Conservation (phyloP, 2,888 invertebrate species). For the Matsumyia berberina region DNA sequence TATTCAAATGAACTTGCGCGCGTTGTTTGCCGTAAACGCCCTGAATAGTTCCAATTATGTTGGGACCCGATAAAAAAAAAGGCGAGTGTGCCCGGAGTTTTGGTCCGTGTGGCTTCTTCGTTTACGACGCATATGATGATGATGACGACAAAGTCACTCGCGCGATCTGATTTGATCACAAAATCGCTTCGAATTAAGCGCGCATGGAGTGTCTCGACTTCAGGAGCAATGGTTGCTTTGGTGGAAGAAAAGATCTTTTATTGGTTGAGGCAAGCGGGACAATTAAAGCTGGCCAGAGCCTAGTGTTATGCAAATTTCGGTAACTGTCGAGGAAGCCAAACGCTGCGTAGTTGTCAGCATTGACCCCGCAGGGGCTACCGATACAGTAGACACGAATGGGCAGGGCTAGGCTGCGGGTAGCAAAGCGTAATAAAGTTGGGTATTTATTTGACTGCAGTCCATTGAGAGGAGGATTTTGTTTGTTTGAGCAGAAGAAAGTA, state of each 20-base stretch:
- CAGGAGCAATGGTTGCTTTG: constrained; percentile 37
- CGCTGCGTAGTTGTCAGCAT: constrained; percentile 59
- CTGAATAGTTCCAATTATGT: constrained; percentile 72
- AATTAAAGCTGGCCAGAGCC: constrained; percentile 54
- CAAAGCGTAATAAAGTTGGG: constrained; percentile 53
- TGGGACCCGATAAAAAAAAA: constrained; percentile 45
- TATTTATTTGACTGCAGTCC: constrained; percentile 57
- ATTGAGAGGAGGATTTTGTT: constrained; percentile 38
- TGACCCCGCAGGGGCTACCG: constrained; percentile 42
- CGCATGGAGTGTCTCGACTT: constrained; percentile 36
- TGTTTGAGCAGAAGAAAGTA: constrained; percentile 6
- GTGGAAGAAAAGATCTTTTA: constrained; percentile 39
- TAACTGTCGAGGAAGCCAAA: constrained; percentile 23
- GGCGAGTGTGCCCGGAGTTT: neutral
- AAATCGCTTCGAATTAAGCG: constrained; percentile 42
- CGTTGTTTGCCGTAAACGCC: constrained; percentile 59
- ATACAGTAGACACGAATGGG: constrained; percentile 51
- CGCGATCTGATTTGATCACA: constrained; percentile 49
- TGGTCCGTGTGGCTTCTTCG: constrained; percentile 17
- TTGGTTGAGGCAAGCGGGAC: constrained; percentile 39
- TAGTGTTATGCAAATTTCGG: constrained; percentile 70
- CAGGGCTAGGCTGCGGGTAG: constrained; percentile 32
- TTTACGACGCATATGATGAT: constrained; percentile 19
- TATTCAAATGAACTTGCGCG: neutral
- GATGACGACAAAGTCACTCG: constrained; percentile 51